Evolutionary conservation across 2,888 invertebrate genomes (phyloP).

Genomic region (Sminthurides aquaticus): DNA sequence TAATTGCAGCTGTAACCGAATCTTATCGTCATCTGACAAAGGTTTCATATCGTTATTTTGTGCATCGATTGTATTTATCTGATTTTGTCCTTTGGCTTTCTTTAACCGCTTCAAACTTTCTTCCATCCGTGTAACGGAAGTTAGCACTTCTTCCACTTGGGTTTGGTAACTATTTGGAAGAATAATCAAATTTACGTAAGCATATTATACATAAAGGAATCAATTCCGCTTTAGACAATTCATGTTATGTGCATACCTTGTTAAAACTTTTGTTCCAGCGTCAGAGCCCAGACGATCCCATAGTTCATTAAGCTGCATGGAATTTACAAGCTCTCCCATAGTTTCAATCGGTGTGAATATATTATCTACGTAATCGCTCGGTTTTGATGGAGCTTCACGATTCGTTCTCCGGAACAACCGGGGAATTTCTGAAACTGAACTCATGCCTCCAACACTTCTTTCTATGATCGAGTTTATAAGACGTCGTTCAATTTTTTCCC

Average conservation of each 20-base stretch:
- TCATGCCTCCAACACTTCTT: conserved; percentile 31
- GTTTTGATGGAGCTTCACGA: conserved; percentile 70
- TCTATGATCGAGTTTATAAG: conserved; percentile 29
- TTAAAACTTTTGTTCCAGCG: conserved; percentile 28
- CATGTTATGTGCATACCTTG: conserved; percentile 22
- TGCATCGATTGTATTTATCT: conserved; percentile 45
- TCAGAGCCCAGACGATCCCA: conserved; percentile 32
- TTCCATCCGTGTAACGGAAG: conserved; percentile 89
- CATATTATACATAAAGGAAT: not conserved
- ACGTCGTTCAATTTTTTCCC: conserved; percentile 27
- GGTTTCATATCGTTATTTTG: conserved; percentile 52
- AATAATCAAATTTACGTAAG: too few species aligned
- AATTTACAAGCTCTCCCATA: conserved; percentile 22
- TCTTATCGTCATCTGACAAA: conserved; percentile 88
- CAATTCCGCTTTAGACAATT: too few species aligned
- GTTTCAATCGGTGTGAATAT: conserved; percentile 42
- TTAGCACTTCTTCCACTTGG: conserved; percentile 76
- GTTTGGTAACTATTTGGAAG: conserved; percentile 46
- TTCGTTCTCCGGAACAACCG: conserved; percentile 86
- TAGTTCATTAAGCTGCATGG: conserved; percentile 18
- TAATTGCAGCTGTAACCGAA: conserved; percentile 76
- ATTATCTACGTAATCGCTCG: conserved; percentile 69
- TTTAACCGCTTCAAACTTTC: conserved; percentile 85
- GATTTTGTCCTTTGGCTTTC: conserved; percentile 59
- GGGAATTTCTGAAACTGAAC: conserved; percentile 77